Conservation (phyloP, 1,140 invertebrate genomes). For the Grapholita molesta region DNA sequence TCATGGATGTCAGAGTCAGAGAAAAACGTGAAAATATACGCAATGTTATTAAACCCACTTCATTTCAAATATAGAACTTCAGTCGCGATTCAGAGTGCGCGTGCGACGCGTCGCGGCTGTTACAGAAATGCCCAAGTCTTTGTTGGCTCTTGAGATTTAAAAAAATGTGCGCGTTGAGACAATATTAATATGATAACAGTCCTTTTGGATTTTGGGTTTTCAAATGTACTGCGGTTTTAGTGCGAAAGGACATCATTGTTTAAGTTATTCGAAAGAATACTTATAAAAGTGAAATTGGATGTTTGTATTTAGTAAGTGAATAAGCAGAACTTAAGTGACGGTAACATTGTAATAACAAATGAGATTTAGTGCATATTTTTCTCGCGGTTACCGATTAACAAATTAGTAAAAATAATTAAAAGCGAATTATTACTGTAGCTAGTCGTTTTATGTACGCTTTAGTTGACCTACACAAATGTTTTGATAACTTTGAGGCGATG, state of each 20-base stretch:
- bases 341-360: background rate
- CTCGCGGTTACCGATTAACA: too few species aligned
- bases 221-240: background rate
- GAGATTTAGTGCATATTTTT: too few species aligned
- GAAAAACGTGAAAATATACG: conserved; percentile 67
- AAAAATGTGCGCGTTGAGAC: background rate
- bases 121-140: conserved; percentile 1
- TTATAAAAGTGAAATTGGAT: background rate
- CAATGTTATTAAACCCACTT: conserved; percentile 70
- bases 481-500: background rate
- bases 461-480: background rate
- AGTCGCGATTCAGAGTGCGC: conserved; percentile 53
- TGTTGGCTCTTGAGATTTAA: background rate
- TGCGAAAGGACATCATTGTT: background rate
- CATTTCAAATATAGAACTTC: conserved; percentile 71
- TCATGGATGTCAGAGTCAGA: conserved; percentile 53
- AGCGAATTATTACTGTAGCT: too few species aligned
- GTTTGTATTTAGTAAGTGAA: background rate
- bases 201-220: background rate
- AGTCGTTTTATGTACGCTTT: background rate
- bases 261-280: background rate
- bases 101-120: conserved; percentile 37
- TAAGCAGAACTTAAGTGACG: background rate
- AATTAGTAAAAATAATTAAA: too few species aligned
- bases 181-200: background rate